phyloP scores from a whole-genome alignment of 2,888 invertebrate genomes.

The Blastobasis adustella region DNA sequence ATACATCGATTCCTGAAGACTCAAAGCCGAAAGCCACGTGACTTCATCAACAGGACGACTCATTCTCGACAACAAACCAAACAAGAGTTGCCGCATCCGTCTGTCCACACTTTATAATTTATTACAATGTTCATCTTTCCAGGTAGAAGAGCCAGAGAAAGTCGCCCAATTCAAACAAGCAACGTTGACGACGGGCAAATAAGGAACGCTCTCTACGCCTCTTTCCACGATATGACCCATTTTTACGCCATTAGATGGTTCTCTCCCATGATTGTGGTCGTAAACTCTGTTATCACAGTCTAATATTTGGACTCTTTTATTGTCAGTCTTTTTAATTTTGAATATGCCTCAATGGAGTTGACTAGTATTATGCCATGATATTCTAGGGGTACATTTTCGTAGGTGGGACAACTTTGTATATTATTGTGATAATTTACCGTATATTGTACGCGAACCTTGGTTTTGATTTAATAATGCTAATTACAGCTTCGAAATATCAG shows the following conservation, averaged over 20 bases:
- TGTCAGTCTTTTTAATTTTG: conserved; percentile 27
- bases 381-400: too few relatives aligned
- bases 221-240: conserved; percentile 50
- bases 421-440: too few relatives aligned
- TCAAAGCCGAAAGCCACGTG: neutral
- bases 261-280: conserved; percentile 33
- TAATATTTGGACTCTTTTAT: conserved; percentile 58
- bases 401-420: too few relatives aligned
- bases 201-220: conserved; percentile 36
- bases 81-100: conserved; percentile 13
- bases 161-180: conserved; percentile 41
- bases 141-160: conserved; percentile 25
- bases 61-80: conserved; percentile 7
- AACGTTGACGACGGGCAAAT: conserved; percentile 55
- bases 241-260: conserved; percentile 54
- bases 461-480: too few relatives aligned
- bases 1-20: too few relatives aligned
- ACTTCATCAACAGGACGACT: conserved; percentile 22
- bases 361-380: neutral
- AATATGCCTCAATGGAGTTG: conserved; percentile 8
- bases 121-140: conserved; percentile 38
- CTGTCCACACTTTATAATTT: conserved; percentile 53
- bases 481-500: too few relatives aligned
- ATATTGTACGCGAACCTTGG: too few relatives aligned
- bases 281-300: conserved; percentile 51